These are phyloP conservation scores for Leucopsar rothschildi DNA, from an alignment of 2,113 vertebrate genomes.

Conservation along the genomic window DNA sequence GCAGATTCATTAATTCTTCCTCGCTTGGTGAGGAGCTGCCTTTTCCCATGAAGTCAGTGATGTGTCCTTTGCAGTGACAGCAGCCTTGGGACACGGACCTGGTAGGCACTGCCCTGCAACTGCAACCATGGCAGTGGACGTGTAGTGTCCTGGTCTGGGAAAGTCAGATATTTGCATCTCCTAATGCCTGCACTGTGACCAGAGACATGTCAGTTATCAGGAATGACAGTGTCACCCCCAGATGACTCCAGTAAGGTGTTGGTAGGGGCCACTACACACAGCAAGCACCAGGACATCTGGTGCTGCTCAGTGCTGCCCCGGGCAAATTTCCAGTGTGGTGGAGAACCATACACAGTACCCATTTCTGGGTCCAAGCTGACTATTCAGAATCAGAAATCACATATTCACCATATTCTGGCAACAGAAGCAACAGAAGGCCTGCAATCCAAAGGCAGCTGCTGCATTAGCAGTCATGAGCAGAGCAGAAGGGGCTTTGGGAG, in stretches of 20 bases:
- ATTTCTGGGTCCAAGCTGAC: background rate
- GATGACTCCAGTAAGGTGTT: background rate
- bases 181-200: background rate
- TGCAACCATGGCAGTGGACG: background rate
- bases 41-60: background rate
- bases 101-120: no score
- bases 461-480: background rate
- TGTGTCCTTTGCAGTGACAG: rapidly evolving
- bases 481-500: background rate
- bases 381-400: background rate
- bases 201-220: rapidly evolving
- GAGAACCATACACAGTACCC: rapidly evolving
- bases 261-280: background rate
- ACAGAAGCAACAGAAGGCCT: background rate
- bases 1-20: background rate
- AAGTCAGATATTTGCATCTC: background rate
- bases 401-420: background rate
- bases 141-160: background rate
- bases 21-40: background rate
- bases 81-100: background rate
- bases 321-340: background rate
- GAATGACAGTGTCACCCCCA: background rate
- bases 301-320: background rate
- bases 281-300: background rate
- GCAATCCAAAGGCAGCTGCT: background rate